Evolutionary conservation across 1,140 invertebrate genomes (phyloP).

Genomic region (Aphaenogaster floridana): DNA sequence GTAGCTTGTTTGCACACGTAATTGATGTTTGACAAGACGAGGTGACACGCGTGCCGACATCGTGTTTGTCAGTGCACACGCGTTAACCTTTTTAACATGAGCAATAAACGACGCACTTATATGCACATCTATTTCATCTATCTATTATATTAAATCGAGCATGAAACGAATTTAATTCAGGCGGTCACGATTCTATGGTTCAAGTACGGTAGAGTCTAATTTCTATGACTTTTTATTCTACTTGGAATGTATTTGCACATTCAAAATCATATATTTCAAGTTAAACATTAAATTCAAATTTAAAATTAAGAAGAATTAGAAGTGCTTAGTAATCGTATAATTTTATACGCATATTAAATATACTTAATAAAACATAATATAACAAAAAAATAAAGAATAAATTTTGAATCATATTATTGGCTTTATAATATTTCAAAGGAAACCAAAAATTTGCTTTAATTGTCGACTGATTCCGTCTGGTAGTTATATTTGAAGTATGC

Average conservation of each 20-base stretch:
- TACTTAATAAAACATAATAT: neutral
- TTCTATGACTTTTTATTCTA: neutral
- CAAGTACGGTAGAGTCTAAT: neutral
- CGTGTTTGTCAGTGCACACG: slow-evolving; percentile 68
- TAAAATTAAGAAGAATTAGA: neutral
- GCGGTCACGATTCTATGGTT: neutral
- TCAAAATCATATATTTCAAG: neutral
- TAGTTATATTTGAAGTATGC: neutral
- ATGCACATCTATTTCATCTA: slow-evolving; percentile 34
- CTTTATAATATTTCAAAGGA: neutral
- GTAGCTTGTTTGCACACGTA: slow-evolving; percentile 79
- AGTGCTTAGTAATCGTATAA: neutral
- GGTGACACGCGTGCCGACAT: slow-evolving; percentile 72
- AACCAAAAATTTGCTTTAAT: slow-evolving; percentile 15
- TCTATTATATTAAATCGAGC: slow-evolving; percentile 30
- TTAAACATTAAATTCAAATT: neutral
- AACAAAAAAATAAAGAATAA: neutral
- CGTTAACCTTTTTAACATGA: slow-evolving; percentile 70
- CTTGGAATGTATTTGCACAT: neutral
- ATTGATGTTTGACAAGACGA: slow-evolving; percentile 82
- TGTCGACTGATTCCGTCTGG: neutral
- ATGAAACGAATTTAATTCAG: neutral
- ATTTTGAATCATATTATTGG: neutral
- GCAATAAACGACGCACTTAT: slow-evolving; percentile 47
- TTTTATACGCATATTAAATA: neutral